These are phyloP conservation scores for Bucorvus abyssinicus DNA, from an alignment of 2,797 vertebrate genomes.

Conservation along the genomic window DNA sequence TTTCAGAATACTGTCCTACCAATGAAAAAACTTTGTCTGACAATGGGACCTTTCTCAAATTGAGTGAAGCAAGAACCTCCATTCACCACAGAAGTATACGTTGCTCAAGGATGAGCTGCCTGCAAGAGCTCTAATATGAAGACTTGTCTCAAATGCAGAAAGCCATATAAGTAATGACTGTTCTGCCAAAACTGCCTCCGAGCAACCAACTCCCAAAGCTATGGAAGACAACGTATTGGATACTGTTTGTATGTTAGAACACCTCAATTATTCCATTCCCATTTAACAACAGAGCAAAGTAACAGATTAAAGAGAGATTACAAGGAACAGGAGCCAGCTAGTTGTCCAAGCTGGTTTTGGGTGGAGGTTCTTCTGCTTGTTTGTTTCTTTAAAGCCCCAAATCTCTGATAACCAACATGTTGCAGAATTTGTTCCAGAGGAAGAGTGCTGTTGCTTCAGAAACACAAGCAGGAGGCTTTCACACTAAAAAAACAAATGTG, in stretches of 20 bases:
- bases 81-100: neutral
- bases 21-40: neutral
- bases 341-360: neutral
- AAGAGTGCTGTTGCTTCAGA: neutral
- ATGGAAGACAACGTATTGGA: rapidly evolving
- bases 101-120: neutral
- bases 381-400: neutral
- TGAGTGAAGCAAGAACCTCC: neutral
- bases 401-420: neutral
- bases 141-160: neutral
- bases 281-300: neutral
- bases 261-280: neutral
- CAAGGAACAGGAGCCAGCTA: neutral
- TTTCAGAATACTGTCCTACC: neutral
- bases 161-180: neutral
- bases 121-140: neutral
- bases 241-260: neutral
- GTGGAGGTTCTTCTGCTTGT: neutral
- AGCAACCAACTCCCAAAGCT: neutral
- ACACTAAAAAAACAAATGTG: neutral
- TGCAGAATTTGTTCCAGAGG: neutral
- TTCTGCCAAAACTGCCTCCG: neutral
- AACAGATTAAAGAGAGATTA: neutral
- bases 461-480: neutral
- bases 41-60: neutral